Conservation (phyloP, 2,797 vertebrate species). For the Darevskia mixta region DNA sequence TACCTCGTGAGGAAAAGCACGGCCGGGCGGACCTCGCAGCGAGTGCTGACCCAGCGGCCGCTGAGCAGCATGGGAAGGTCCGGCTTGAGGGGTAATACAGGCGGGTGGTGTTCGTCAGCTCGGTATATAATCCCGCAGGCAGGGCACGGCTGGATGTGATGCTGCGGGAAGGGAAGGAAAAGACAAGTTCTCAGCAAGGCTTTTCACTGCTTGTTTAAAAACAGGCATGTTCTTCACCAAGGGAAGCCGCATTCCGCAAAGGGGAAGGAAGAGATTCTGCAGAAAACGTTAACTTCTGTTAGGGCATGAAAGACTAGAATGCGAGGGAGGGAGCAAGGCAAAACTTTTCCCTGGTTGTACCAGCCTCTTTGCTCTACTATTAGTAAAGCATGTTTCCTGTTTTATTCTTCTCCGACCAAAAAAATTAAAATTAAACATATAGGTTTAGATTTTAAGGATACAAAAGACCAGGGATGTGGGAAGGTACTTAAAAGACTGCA, state of each 20-base stretch:
- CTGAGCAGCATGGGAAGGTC: constrained; percentile 76
- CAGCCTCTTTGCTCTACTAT: neutral
- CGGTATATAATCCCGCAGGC: constrained; percentile 85
- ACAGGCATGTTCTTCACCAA: neutral
- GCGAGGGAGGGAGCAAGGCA: neutral
- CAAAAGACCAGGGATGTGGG: neutral
- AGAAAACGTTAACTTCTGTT: neutral
- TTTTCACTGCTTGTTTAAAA: neutral
- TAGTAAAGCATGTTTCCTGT: neutral
- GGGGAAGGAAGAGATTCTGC: neutral
- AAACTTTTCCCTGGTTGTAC: neutral
- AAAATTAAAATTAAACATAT: neutral
- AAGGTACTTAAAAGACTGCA: too few relatives aligned
- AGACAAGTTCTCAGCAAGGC: neutral
- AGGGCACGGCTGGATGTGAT: constrained; percentile 88
- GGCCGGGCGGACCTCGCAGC: constrained; percentile 86
- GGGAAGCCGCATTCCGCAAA: neutral
- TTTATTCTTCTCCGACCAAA: neutral
- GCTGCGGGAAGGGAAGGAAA: constrained; percentile 75
- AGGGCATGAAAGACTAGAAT: neutral
- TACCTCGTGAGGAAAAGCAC: constrained; percentile 90
- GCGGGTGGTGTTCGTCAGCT: constrained; percentile 85
- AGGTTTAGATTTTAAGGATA: neutral
- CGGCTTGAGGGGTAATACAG: constrained; percentile 74
- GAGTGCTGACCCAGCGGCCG: constrained; percentile 87